Percentiles rank a stretch among this genome's conserved stretches.
Conservation (phyloP, 2,797 vertebrate species). For the Esox lucius region DNA sequence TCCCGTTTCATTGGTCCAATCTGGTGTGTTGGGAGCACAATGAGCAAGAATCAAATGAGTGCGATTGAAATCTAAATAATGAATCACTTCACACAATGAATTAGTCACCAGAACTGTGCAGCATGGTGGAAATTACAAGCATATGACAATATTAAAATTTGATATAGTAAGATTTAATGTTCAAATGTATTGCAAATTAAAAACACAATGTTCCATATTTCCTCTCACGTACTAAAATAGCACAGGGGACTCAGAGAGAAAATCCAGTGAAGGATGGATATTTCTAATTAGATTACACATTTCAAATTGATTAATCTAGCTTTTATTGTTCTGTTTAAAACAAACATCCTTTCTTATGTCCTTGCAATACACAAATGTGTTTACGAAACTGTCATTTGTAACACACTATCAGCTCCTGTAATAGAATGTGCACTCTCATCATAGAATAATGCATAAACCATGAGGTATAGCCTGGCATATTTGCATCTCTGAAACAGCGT, state of each 20-base stretch:
- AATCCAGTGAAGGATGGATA: neutral
- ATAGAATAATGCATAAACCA: constrained; percentile 40
- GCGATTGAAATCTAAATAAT: constrained; percentile 39
- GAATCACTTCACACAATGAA: constrained; percentile 44
- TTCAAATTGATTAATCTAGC: constrained; percentile 20
- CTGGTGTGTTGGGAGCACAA: neutral
- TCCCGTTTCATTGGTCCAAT: neutral
- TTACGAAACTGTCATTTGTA: constrained; percentile 25
- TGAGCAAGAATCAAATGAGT: constrained; percentile 2
- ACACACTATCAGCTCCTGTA: constrained; percentile 33
- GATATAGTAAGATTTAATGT: constrained; percentile 4
- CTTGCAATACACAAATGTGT: neutral
- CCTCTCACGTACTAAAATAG: neutral
- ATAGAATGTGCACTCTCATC: constrained; percentile 39
- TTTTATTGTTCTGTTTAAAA: constrained; percentile 4
- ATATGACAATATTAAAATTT: constrained; percentile 38
- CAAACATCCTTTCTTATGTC: neutral
- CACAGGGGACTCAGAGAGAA: neutral
- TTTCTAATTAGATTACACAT: constrained; percentile 9
- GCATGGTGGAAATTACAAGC: constrained; percentile 44
- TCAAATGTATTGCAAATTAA: neutral
- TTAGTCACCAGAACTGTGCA: constrained; percentile 30
- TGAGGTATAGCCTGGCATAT: constrained; percentile 29
- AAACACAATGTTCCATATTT: constrained; percentile 8
- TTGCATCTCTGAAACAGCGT: constrained; percentile 41